Conservation (phyloP, 2,888 invertebrate genomes). For the Drosophila diplacantha region DNA sequence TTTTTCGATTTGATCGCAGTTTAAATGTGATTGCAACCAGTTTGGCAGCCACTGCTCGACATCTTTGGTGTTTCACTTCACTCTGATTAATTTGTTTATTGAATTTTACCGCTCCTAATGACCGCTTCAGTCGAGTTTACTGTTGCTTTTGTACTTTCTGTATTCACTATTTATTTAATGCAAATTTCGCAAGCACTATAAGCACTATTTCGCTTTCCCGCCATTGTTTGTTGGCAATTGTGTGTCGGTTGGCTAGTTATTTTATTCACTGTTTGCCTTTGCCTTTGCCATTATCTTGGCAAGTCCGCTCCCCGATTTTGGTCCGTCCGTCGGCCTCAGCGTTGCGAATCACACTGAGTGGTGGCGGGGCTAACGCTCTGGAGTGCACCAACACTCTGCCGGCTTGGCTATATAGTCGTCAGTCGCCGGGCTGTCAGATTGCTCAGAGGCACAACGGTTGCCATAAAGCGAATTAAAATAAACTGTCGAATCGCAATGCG, state of each 20-base stretch:
- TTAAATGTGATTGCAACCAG: background rate
- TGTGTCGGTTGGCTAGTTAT: slow-evolving; percentile 25
- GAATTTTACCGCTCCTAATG: slow-evolving; percentile 15
- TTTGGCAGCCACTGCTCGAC: slow-evolving; percentile 2
- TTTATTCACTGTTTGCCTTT: slow-evolving; percentile 23
- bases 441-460: slow-evolving; percentile 15
- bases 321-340: slow-evolving; percentile 46
- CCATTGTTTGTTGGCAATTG: slow-evolving; percentile 55
- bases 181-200: slow-evolving; percentile 45
- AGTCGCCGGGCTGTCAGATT: slow-evolving; percentile 3
- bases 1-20: background rate
- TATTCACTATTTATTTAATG: slow-evolving; percentile 39
- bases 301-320: slow-evolving; percentile 32
- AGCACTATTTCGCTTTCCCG: slow-evolving; percentile 36
- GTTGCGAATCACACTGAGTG: slow-evolving; percentile 47
- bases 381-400: slow-evolving; percentile 30
- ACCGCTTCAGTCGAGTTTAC: slow-evolving; percentile 1
- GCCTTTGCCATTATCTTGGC: slow-evolving; percentile 18
- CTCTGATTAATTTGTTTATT: slow-evolving; percentile 1
- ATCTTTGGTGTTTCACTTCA: slow-evolving; percentile 7
- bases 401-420: slow-evolving; percentile 5
- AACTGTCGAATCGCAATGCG: slow-evolving; percentile 43
- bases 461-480: slow-evolving; percentile 46
- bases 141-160: background rate
- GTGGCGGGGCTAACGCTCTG: slow-evolving; percentile 24